Base-by-base conservation (phyloP, 2,113 vertebrate genomes). In the Danionella cerebrum region DNA sequence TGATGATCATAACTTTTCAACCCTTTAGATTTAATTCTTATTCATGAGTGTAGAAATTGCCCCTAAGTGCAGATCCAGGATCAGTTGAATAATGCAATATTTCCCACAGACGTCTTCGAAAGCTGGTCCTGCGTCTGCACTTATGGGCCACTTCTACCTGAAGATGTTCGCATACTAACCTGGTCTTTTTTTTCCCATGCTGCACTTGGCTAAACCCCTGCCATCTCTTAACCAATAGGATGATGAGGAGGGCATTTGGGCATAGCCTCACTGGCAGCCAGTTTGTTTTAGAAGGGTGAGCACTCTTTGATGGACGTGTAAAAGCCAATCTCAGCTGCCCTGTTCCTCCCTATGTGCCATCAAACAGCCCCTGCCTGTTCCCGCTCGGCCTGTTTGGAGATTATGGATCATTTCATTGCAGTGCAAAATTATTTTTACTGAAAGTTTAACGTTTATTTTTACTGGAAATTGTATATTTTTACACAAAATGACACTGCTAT, bases 191-290 rank as follows among this genome's bases (percentile, higher is more conserved):
- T 82, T 76, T 76, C 78, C 78, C 84, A 82, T 69, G 85, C 86
- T 87, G 84, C 86, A 45, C 65, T 76, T 71, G 83, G 82, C 82
- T 79, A 65, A 71, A 77, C 65, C 77, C 79, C 67, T 77, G 78
- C 75, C 82, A 75, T 75, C 68, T 48, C 60, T 75, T 75, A 75
- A 75, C 73, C 79, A 79, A 83, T 72, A 89, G 87, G 87, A 89
- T 82, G 87, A 89, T 67, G 87, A 89, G 82, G 87, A 89, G 85
- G 87, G 87, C 83, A 89, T 89, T 77, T 89, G 87, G 87, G 87
- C 87, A 7, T 89, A 89, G 83, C 82, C 71, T 70, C 68, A 75
- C 78, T 75, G 79, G 79, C 83, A 83, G 78, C 73, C 78, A 78
- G 79, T 87, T 84, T 85, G 76, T 86, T 63, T 87, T 82, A 78